A percentile compares a stretch with the other conserved stretches of the same genome.
phyloP scores from a whole-genome alignment of 2,797 vertebrate genomes.

The Parauchenoglanis punctatus region DNA sequence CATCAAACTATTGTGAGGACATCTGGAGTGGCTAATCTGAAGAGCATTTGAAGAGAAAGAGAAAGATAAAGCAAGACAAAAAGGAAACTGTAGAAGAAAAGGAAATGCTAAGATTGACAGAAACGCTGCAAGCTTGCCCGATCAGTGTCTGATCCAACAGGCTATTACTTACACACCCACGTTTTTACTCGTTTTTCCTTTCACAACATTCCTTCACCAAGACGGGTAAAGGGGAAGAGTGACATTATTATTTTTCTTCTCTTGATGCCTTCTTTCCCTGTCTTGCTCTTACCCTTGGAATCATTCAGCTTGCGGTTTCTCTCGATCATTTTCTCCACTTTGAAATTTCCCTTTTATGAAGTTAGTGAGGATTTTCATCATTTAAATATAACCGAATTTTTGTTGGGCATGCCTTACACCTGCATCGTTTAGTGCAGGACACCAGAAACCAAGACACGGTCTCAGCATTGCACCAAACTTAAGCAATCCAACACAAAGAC shows the following conservation, averaged over 20 bases:
- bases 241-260: not conserved
- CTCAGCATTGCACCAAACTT: not conserved
- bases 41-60: not conserved
- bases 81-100: not conserved
- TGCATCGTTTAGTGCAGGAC: not conserved
- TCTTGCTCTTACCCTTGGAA: not conserved
- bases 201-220: conserved; percentile 7
- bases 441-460: not conserved
- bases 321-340: not conserved
- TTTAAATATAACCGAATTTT: not conserved
- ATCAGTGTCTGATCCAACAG: conserved; percentile 13
- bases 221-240: not conserved
- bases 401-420: not conserved
- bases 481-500: not conserved
- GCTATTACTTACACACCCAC: not conserved
- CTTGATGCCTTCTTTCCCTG: not conserved
- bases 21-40: conserved; percentile 24
- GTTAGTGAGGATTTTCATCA: not conserved
- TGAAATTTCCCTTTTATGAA: not conserved
- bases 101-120: conserved; percentile 15
- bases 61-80: not conserved
- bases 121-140: not conserved
- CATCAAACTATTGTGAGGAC: not conserved
- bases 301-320: not conserved
- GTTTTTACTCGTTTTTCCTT: not conserved